Conservation (phyloP, 2,113 vertebrate species). For the Ancistrus triradiatus region DNA sequence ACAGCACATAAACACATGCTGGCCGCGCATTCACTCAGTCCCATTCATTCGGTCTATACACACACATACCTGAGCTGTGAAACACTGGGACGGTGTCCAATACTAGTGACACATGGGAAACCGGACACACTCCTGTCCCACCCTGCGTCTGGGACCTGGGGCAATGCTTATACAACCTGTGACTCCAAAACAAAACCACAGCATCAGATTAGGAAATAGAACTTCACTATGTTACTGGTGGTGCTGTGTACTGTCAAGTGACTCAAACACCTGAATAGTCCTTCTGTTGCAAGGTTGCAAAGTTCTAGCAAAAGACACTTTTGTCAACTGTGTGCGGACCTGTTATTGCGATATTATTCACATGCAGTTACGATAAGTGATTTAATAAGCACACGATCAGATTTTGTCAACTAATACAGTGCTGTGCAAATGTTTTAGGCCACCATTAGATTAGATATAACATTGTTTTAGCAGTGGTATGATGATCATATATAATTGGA, state of each 20-base stretch:
- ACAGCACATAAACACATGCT: background rate
- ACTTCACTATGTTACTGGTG: background rate
- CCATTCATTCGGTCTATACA: background rate
- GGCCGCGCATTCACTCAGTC: conserved; percentile 3
- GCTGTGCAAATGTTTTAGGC: too few relatives aligned
- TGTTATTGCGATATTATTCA: too few relatives aligned
- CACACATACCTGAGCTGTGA: conserved; percentile 8
- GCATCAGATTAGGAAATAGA: conserved; percentile 23
- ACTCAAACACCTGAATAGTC: too few relatives aligned
- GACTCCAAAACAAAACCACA: conserved; percentile 34
- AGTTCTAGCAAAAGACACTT: too few relatives aligned
- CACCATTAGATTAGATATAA: too few relatives aligned
- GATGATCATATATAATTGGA: too few relatives aligned
- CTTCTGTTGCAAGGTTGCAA: too few relatives aligned
- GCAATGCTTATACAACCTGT: conserved; percentile 27
- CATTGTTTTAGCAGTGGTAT: too few relatives aligned
- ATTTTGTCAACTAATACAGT: too few relatives aligned
- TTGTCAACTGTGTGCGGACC: too few relatives aligned
- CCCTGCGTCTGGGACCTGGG: conserved; percentile 8
- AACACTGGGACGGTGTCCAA: conserved; percentile 9
- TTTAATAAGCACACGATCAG: too few relatives aligned
- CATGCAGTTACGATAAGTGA: too few relatives aligned
- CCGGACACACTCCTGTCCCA: conserved; percentile 28
- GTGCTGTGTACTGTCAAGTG: background rate
- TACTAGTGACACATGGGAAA: conserved; percentile 28